Base-by-base conservation (phyloP, 2,888 invertebrate genomes). In the Thysanoteuthis rhombus region DNA sequence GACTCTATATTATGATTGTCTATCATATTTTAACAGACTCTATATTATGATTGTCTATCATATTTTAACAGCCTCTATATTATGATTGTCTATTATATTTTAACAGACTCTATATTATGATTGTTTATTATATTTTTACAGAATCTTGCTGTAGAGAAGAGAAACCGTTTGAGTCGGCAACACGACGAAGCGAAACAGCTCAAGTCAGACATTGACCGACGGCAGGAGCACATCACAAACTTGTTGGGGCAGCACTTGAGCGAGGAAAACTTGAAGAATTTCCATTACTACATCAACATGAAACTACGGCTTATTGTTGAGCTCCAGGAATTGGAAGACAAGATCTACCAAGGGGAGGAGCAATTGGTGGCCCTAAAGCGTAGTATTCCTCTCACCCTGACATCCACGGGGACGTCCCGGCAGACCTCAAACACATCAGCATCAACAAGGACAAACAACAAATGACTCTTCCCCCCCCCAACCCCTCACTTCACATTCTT, bases 301-400 rank as follows among this genome's bases (percentile, higher is more conserved):
- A 98, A 98, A 97, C 98, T 98, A 58, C 98, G 98, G 97, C 97
- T 98, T 95, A 98, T 98, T 95, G 98, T 98, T 97, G 98, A 98
- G 96, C 98, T 98, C 94, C 98, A 98, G 95, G 98, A 98, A 96
- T 98, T 98, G 95, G 98, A 98, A 95, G 98, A 98, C 97, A 98
- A 98, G 97, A 98, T 98, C 95, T 98, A 98, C 96, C 97, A 98
- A 94, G 98, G 98, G 94, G 98, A 98, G 97, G 98, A 98, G 97
- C 98, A 98, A 97, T 97, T 98, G 95, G 97, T 97, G 95, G 98
- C 98, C 93, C 97, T 98, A 94, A 98, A 97, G 97, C 98, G 98
- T 96, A 98, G 98, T 94, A 96, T 97, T 94, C 96, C 96, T 6
- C 75, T 75, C 19, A 75, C 75, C 1, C n/a, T 75, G 75, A 75